Percentiles rank a stretch among this genome's conserved stretches.
These are phyloP conservation scores for Panurus biarmicus DNA, from an alignment of 2,113 vertebrate genomes.

Conservation along the genomic window DNA sequence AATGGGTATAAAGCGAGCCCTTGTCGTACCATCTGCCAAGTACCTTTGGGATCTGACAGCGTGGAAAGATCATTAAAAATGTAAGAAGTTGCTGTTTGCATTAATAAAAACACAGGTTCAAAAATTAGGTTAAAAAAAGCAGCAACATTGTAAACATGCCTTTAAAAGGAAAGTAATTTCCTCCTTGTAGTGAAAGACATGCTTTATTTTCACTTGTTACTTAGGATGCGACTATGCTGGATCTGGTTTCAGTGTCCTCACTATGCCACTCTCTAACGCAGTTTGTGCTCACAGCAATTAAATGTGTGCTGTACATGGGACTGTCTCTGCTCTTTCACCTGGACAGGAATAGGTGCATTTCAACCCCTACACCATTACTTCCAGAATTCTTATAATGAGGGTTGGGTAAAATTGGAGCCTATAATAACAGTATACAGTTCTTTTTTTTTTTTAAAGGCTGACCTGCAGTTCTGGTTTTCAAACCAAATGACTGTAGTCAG, in stretches of 20 bases:
- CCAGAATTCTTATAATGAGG: conserved; percentile 25
- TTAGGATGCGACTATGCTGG: not conserved
- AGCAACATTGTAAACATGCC: not conserved
- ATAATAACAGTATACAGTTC: not conserved
- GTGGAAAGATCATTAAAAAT: conserved; percentile 40
- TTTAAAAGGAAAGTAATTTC: conserved; percentile 16
- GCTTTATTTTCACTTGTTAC: not conserved
- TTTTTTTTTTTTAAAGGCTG: conserved; percentile 50
- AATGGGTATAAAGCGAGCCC: not conserved
- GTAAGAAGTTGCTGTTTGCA: conserved; percentile 30
- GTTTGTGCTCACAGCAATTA: not conserved
- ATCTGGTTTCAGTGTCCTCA: not conserved
- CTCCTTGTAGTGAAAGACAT: not conserved
- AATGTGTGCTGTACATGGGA: not conserved
- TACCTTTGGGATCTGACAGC: conserved; percentile 2
- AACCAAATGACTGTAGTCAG: conserved; percentile 48
- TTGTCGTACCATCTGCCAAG: conserved; percentile 17
- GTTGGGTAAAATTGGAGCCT: conserved; percentile 11
- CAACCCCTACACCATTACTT: conserved; percentile 2
- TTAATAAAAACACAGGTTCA: conserved; percentile 40
- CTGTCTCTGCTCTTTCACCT: not conserved
- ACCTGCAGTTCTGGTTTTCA: conserved; percentile 61
- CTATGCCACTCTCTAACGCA: not conserved
- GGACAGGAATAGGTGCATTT: not conserved
- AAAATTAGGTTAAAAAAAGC: conserved; percentile 26